These are phyloP conservation scores for Chaetops frenatus DNA, from an alignment of 2,113 vertebrate genomes.

Conservation along the genomic window DNA sequence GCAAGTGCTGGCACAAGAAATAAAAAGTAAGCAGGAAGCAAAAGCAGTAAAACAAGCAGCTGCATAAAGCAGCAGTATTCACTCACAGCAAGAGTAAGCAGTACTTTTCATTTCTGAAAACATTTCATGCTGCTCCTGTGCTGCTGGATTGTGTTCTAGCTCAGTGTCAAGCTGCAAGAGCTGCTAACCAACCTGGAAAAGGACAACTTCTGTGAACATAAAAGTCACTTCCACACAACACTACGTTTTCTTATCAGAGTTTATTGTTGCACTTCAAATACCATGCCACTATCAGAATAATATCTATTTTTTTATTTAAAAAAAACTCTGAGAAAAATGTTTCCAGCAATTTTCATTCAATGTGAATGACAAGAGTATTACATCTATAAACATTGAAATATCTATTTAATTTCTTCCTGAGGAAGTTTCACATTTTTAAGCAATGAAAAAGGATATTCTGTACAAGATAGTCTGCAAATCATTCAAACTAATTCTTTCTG, in stretches of 20 bases:
- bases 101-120: constrained; percentile 13
- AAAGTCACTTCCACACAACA: constrained; percentile 25
- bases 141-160: not conserved
- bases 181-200: constrained; percentile 13
- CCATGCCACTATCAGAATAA: constrained; percentile 73
- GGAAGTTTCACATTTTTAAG: constrained; percentile 73
- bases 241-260: constrained; percentile 69
- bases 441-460: constrained; percentile 61
- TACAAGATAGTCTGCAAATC: constrained; percentile 63
- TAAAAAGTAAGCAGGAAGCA: constrained; percentile 4
- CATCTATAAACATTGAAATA: constrained; percentile 73
- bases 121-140: not conserved
- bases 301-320: constrained; percentile 65
- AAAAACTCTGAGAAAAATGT: constrained; percentile 69
- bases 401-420: constrained; percentile 73
- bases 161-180: not conserved
- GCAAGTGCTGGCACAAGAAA: not conserved
- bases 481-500: constrained; percentile 12
- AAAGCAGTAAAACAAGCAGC: constrained; percentile 26
- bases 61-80: not conserved
- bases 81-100: not conserved
- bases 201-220: not conserved
- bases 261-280: constrained; percentile 75
- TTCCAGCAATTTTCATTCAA: constrained; percentile 78
- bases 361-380: constrained; percentile 77